Conservation (phyloP, 2,797 vertebrate genomes). For the Pygocentrus nattereri region DNA sequence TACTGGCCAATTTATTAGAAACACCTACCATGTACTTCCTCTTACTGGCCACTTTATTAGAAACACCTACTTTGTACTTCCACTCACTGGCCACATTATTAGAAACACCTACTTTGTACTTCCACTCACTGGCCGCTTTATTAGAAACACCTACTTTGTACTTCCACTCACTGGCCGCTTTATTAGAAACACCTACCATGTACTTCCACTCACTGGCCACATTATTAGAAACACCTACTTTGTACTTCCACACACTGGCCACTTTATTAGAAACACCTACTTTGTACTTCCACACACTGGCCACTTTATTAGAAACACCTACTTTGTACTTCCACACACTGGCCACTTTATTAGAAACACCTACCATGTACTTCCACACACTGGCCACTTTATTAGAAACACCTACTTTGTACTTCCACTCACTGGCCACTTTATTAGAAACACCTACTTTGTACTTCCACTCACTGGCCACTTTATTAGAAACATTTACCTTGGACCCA, state of each 20-base stretch:
- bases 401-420: constrained; percentile 70
- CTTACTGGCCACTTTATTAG: too few species aligned
- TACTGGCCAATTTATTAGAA: neutral
- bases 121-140: neutral
- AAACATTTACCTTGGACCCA: too few species aligned
- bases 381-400: neutral
- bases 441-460: too few species aligned
- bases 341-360: neutral
- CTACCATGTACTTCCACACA: constrained; percentile 70
- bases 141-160: neutral
- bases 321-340: neutral
- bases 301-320: too few species aligned
- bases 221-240: neutral
- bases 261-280: neutral
- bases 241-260: neutral
- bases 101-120: too few species aligned
- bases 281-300: too few species aligned
- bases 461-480: too few species aligned
- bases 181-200: too few species aligned
- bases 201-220: neutral
- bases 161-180: too few species aligned
- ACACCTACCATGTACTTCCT: too few species aligned
- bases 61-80: too few species aligned
- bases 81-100: too few species aligned
- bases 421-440: neutral